Conservation (phyloP, 2,797 vertebrate genomes). For the Coregonus sp. region DNA sequence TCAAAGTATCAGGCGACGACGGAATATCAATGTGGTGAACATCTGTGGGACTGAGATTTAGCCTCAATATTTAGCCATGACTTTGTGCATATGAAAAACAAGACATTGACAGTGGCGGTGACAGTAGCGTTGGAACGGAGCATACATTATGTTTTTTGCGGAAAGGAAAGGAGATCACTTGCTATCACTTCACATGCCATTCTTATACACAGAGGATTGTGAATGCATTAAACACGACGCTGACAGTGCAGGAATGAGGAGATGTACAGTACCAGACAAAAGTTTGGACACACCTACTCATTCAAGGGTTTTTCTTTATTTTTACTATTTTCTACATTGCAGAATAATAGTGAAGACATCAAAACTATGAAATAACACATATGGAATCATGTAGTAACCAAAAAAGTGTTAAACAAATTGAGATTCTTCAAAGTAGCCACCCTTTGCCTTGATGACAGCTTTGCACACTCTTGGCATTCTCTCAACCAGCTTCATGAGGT, state of each 20-base stretch:
- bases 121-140: slow-evolving; percentile 2
- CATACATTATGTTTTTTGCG: slow-evolving; percentile 36
- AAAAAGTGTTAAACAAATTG: no score
- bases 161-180: slow-evolving; percentile 2
- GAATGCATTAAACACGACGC: background rate
- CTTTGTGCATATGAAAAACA: slow-evolving; percentile 28
- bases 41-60: background rate
- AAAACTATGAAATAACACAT: no score
- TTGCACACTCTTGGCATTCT: no score
- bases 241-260: background rate
- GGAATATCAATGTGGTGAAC: slow-evolving; percentile 13
- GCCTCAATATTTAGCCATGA: slow-evolving; percentile 39
- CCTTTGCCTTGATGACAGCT: no score
- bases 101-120: slow-evolving; percentile 10
- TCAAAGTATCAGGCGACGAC: slow-evolving; percentile 4
- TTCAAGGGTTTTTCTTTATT: no score
- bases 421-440: no score
- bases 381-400: no score
- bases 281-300: no score
- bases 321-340: no score
- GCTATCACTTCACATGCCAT: background rate
- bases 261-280: no score
- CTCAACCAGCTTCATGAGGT: no score
- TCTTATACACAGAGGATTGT: background rate
- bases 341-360: no score